These are phyloP conservation scores for Metopolophium dirhodum DNA, from an alignment of 1,140 invertebrate genomes.

Conservation along the genomic window DNA sequence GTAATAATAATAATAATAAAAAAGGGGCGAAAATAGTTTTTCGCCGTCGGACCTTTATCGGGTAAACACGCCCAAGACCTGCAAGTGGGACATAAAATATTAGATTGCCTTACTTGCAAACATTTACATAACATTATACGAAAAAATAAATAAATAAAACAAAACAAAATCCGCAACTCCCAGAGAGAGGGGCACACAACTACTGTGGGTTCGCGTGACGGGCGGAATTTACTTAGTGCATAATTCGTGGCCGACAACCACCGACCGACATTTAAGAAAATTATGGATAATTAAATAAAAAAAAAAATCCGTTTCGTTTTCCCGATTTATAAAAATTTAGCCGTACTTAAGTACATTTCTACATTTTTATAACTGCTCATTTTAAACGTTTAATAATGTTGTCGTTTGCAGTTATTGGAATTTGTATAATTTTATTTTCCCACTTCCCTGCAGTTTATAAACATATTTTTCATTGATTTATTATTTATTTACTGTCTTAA, in stretches of 20 bases:
- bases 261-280: background rate
- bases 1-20: background rate
- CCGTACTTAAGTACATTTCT: background rate
- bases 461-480: background rate
- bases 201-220: background rate
- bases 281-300: background rate
- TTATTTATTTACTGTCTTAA: background rate
- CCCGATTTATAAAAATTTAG: background rate
- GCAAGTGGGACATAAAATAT: slow-evolving; percentile 31
- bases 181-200: too few relatives aligned
- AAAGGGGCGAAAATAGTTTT: background rate
- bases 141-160: slow-evolving; percentile 43
- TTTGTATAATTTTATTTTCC: background rate
- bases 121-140: slow-evolving; percentile 50
- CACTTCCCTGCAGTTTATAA: background rate
- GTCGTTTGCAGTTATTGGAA: background rate
- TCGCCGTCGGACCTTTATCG: slow-evolving; percentile 6
- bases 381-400: background rate
- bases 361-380: background rate
- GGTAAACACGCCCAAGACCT: slow-evolving; percentile 25
- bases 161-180: background rate
- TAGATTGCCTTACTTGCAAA: slow-evolving; percentile 44
- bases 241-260: background rate
- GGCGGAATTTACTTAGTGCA: background rate
- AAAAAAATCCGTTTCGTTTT: background rate